These are phyloP conservation scores for Drosophila funebris DNA, from an alignment of 1,140 invertebrate genomes.

Conservation along the genomic window DNA sequence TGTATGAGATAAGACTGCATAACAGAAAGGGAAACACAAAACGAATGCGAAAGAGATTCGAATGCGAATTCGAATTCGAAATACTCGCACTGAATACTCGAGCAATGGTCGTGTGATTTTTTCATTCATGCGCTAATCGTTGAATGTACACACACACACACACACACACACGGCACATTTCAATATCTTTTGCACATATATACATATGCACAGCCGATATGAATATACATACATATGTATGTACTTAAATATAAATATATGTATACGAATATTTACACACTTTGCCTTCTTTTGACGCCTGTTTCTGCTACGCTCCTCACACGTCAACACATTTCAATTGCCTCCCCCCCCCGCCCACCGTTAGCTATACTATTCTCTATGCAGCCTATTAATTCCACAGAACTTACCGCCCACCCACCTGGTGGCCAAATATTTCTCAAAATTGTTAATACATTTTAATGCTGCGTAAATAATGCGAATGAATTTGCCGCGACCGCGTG, in stretches of 20 bases:
- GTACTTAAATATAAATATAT: slow-evolving; percentile 2
- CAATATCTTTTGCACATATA: slow-evolving; percentile 28
- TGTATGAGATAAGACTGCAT: slow-evolving; percentile 5
- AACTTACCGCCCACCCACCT: slow-evolving; percentile 24
- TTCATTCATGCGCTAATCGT: slow-evolving; percentile 79
- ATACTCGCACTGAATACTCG: slow-evolving; percentile 10
- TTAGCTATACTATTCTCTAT: too few relatives aligned
- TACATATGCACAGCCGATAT: slow-evolving; percentile 35
- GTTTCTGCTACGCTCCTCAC: slow-evolving; percentile 46
- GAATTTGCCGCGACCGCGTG: slow-evolving; percentile 34
- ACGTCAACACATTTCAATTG: slow-evolving; percentile 49
- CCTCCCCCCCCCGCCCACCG: slow-evolving; percentile 3
- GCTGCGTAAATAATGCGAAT: slow-evolving; percentile 71
- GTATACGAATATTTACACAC: slow-evolving; percentile 45
- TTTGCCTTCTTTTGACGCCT: slow-evolving; percentile 43
- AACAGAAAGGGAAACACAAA: slow-evolving; percentile 9
- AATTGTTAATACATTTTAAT: slow-evolving; percentile 72
- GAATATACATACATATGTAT: not conserved
- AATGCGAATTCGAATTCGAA: slow-evolving; percentile 1
- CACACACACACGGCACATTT: slow-evolving; percentile 24
- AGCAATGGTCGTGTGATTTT: slow-evolving; percentile 63
- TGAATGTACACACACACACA: slow-evolving; percentile 32
- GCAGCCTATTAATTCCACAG: slow-evolving; percentile 4
- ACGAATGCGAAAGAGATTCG: not conserved
- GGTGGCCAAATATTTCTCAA: slow-evolving; percentile 28